These are phyloP conservation scores for Mustela nigripes DNA, from an alignment of 2,113 vertebrate genomes.

Conservation along the genomic window DNA sequence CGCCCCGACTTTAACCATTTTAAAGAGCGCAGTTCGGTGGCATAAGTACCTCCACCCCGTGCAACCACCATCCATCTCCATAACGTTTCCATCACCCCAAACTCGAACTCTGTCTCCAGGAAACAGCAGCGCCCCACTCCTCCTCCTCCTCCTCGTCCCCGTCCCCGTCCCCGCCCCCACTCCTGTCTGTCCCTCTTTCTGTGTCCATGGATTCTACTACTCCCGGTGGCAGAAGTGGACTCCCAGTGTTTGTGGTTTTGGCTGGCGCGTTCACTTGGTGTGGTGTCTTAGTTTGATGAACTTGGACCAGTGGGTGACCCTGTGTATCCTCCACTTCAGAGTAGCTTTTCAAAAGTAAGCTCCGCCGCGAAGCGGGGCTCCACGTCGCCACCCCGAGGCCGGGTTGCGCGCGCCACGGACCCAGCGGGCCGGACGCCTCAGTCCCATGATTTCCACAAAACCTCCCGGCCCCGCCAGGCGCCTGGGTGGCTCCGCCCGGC, in stretches of 20 bases:
- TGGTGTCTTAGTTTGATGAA: background rate
- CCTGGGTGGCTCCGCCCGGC: background rate
- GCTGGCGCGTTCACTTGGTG: background rate
- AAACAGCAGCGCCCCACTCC: background rate
- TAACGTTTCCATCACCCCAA: background rate
- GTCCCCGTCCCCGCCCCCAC: fast-evolving
- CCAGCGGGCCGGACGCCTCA: background rate
- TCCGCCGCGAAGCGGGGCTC: background rate
- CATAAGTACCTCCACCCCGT: too few species aligned
- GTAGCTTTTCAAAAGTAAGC: background rate
- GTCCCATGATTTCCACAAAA: background rate
- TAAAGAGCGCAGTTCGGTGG: background rate
- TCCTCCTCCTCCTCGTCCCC: fast-evolving
- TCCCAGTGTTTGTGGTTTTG: background rate
- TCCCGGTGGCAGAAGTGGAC: too few species aligned
- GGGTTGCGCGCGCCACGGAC: background rate
- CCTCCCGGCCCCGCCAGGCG: too few species aligned
- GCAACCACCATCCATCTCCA: background rate
- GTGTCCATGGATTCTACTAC: background rate
- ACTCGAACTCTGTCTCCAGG: background rate
- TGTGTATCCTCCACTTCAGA: background rate
- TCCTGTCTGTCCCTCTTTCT: too few species aligned
- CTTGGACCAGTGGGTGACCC: background rate
- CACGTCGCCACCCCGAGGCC: background rate
- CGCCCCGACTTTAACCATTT: background rate